Evolutionary conservation across 1,140 invertebrate genomes (phyloP), one percentile per base, ranked within the genome.

Genomic region (Hylaeus volcanicus): DNA sequence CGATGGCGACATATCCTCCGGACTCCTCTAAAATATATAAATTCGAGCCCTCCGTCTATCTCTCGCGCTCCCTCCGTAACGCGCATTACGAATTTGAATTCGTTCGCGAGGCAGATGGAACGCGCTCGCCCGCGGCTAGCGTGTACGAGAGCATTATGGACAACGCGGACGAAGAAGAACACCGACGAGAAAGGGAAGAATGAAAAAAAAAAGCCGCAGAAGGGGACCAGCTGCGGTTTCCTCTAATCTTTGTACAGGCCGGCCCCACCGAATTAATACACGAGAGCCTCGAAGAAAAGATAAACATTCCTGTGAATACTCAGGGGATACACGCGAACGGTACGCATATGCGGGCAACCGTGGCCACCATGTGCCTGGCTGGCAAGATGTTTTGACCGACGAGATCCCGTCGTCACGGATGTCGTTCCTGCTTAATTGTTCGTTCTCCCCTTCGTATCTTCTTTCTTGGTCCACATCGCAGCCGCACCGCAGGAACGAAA

Each of bases 341-440:
- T 41, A 66, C 64, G 72, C 75, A 83, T 70, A 72, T 82, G 75
- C 71, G 79, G 73, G 71, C 77, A 69, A 73, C 79, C 74, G 51
- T 73, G 80, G 64, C 69, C 72, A 55, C 77, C 79, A 83, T 86
- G 86, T 85, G 85, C 85, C 74, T 81, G 55, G 73, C 63, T 71
- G 74, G 64, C 87, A 89, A 86, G 89, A 90, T 89, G 89, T 90
- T 90, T 87, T 88, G 84, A 89, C 90, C 89, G 85, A 88, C 85
- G 82, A 73, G 87, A 81, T 81, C 83, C 56, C 63, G 84, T 84
- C 81, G 77, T 86, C 80, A 74, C 81, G 82, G 81, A 87, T 85
- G 85, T 81, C 73, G 77, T 88, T 89, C 89, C 84, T 83, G 70
- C 82, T 80, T 90, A 90, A 90, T 90, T 90, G 88, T 89, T 87